Evolutionary conservation across 1,140 invertebrate genomes (phyloP), one percentile per base, ranked within the genome.

Genomic region (Eupristina koningsbergeri): DNA sequence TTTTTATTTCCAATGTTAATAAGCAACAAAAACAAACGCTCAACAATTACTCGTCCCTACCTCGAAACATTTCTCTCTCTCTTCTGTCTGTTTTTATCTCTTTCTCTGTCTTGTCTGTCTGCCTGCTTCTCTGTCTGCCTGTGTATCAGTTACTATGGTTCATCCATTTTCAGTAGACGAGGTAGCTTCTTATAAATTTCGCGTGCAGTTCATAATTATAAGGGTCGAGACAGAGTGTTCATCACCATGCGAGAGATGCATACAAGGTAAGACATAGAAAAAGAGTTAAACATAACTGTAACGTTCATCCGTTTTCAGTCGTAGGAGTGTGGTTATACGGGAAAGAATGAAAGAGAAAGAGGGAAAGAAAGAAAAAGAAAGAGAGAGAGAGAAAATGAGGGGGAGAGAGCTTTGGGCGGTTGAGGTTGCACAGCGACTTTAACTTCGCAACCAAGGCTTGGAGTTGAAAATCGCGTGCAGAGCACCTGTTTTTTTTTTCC

Each of bases 161-260:
- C 36, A n/a, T 58, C 64, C 26, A 9, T 41, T 41, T 31, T 39
- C 34, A 63, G 41, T 19, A 79, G 78, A 80, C 45, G 9, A 50
- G 67, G 53, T 64, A 47, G 58, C 71, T 81, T 29, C 71, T 75
- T 75, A 73, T 36, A 63, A 75, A 81, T 81, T 81, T 81, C 41
- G 80, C 71, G 26, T 64, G 71, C 36, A 69, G 69, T 50, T 75
- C 74, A 75, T 81, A 75, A 81, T 81, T 81, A 75, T 50, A n/a
- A 19, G 31, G 47, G 80, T 41, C 45, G 31, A 53, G 29, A n/a
- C n/a, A 36, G 45, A 50, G 47, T 39, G 45, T n/a, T n/a, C 29
- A 41, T 13, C 41, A 67, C 39, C 41, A 29, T 79, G 31, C 63
- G 26, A 31, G 34, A n/a, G 26, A 15, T 79, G n/a, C 61, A 79